These are phyloP conservation scores for Montipora cactus DNA, from an alignment of 64 coral and sea anemone species.

Conservation along the genomic window DNA sequence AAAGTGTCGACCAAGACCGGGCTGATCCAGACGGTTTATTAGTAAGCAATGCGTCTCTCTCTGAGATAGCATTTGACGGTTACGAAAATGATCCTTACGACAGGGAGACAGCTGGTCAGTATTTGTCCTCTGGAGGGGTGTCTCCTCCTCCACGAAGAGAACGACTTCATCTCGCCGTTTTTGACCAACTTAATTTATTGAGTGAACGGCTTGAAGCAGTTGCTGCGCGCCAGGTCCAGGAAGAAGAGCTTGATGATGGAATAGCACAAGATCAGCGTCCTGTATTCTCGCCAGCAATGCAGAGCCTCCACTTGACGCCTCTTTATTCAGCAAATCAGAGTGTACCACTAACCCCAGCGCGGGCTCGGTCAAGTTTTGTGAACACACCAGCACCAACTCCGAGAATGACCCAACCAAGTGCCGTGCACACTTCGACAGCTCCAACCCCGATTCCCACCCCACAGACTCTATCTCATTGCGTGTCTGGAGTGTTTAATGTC, in stretches of 20 bases:
- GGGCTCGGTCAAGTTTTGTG: slow-evolving; percentile 21
- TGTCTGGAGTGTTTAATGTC: slow-evolving; percentile 7
- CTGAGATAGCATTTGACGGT: neutral
- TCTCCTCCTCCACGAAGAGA: neutral
- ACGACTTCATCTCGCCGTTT: slow-evolving; percentile 28
- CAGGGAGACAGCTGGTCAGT: neutral
- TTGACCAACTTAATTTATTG: slow-evolving; percentile 47
- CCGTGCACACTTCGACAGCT: slow-evolving; percentile 11
- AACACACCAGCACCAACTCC: slow-evolving; percentile 29
- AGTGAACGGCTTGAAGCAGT: slow-evolving; percentile 67
- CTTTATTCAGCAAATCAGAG: slow-evolving; percentile 39
- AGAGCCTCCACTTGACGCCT: slow-evolving; percentile 27
- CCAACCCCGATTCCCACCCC: slow-evolving; percentile 8
- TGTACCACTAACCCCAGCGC: slow-evolving; percentile 43
- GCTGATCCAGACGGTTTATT: neutral
- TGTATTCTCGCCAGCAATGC: slow-evolving; percentile 30
- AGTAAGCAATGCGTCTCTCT: neutral
- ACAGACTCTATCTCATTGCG: neutral
- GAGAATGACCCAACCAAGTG: neutral
- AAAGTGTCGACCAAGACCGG: neutral
- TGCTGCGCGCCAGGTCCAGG: slow-evolving; percentile 50
- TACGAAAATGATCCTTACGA: neutral
- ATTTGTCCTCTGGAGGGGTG: neutral
- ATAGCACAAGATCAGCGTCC: neutral
- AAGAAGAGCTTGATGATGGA: slow-evolving; percentile 12